Evolutionary conservation across 2,888 invertebrate species (phyloP).

Genomic region (Luperina testacea): DNA sequence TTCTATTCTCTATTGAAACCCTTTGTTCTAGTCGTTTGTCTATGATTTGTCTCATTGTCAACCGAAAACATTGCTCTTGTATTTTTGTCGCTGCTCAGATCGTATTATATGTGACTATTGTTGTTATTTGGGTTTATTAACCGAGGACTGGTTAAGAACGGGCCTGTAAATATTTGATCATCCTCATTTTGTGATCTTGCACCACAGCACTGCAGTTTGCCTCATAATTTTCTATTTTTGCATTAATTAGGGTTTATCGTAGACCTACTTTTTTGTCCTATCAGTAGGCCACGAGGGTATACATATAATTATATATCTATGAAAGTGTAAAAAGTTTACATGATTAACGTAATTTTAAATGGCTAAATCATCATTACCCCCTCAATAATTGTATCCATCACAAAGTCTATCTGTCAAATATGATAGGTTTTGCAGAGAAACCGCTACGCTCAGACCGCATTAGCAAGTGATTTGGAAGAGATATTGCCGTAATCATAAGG

Average conservation of each 20-base stretch:
- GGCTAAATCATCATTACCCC: neutral
- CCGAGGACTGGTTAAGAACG: conserved; percentile 32
- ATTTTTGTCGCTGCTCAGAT: conserved; percentile 75
- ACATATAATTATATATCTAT: too few species aligned
- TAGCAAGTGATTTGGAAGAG: conserved; percentile 20
- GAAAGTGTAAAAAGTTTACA: neutral
- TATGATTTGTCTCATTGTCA: conserved; percentile 81
- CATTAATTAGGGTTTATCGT: neutral
- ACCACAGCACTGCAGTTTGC: neutral
- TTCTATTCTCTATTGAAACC: conserved; percentile 86
- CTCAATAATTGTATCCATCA: neutral
- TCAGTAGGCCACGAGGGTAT: too few species aligned
- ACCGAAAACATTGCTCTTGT: conserved; percentile 83
- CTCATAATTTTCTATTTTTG: neutral
- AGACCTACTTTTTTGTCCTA: too few species aligned
- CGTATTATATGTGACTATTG: conserved; percentile 72
- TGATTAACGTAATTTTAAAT: neutral
- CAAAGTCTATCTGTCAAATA: neutral
- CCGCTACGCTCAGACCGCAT: neutral
- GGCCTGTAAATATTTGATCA: conserved; percentile 29
- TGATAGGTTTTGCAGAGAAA: conserved; percentile 1
- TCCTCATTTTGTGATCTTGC: conserved; percentile 8
- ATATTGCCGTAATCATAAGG: conserved; percentile 19
- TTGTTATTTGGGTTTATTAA: conserved; percentile 63
- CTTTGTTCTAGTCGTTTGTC: conserved; percentile 85